Conservation (phyloP, 2,113 vertebrate species). For the Salvator merianae region DNA sequence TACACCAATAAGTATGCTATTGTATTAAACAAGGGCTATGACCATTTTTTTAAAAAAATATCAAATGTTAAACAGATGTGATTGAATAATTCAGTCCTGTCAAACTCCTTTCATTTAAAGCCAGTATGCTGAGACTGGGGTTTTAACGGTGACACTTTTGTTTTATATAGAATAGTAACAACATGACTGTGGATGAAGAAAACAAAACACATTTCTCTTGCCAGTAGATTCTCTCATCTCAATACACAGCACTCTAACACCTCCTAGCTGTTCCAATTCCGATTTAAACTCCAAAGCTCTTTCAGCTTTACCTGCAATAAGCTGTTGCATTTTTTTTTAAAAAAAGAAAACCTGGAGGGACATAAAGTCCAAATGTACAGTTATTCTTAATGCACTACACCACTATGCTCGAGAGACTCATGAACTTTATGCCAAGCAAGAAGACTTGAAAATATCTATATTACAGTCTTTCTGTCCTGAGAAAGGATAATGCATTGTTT, state of each 20-base stretch:
- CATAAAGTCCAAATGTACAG: slow-evolving; percentile 48
- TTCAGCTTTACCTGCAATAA: slow-evolving; percentile 36
- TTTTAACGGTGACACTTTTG: slow-evolving; percentile 40
- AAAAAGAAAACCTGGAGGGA: slow-evolving; percentile 28
- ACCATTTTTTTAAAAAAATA: slow-evolving; percentile 15
- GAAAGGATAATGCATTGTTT: slow-evolving; percentile 81
- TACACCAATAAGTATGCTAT: slow-evolving; percentile 8
- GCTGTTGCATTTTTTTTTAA: slow-evolving; percentile 28
- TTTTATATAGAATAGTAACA: slow-evolving; percentile 28
- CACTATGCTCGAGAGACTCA: slow-evolving; percentile 38
- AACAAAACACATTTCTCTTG: slow-evolving; percentile 22
- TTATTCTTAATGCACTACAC: slow-evolving; percentile 10
- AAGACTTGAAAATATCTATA: slow-evolving; percentile 52
- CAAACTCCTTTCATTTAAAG: slow-evolving; percentile 36
- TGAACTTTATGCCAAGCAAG: slow-evolving; percentile 54
- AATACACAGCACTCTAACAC: slow-evolving; percentile 12
- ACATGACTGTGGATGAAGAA: slow-evolving; percentile 10
- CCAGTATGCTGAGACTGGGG: slow-evolving; percentile 41
- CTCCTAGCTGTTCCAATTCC: slow-evolving; percentile 27
- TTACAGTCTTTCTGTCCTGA: slow-evolving; percentile 74
- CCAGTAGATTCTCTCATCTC: slow-evolving; percentile 27
- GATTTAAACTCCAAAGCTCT: not conserved
- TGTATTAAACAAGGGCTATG: slow-evolving; percentile 26
- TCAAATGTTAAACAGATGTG: slow-evolving; percentile 53
- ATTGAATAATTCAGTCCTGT: slow-evolving; percentile 30